These are phyloP conservation scores for Petrophora chlorosata DNA, from an alignment of 2,888 invertebrate species.

Conservation along the genomic window DNA sequence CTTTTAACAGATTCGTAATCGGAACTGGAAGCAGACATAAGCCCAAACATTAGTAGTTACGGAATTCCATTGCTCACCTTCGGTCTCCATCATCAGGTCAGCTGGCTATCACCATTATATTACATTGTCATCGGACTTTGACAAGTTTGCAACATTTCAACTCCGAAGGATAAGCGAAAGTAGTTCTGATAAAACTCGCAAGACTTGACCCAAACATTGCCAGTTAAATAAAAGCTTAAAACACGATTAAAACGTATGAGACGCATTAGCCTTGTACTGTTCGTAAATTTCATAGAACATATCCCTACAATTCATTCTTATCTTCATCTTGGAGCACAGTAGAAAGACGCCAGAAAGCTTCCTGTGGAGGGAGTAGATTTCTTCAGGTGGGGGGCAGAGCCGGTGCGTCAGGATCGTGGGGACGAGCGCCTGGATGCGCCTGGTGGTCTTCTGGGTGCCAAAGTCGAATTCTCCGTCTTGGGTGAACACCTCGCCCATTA, in stretches of 20 bases:
- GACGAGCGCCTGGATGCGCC: constrained; percentile 91
- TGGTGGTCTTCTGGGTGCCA: constrained; percentile 90
- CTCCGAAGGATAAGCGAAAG: too few relatives aligned
- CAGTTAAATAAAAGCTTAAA: too few relatives aligned
- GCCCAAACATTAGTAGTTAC: too few relatives aligned
- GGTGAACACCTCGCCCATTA: constrained; percentile 97
- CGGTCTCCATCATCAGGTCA: too few relatives aligned
- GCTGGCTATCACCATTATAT: too few relatives aligned
- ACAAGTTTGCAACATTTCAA: too few relatives aligned
- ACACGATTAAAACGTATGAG: not conserved
- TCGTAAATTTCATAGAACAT: constrained; percentile 92
- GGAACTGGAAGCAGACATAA: too few relatives aligned
- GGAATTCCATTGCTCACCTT: too few relatives aligned
- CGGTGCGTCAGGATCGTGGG: constrained; percentile 97
- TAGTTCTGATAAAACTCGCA: too few relatives aligned
- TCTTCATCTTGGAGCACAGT: constrained; percentile 93
- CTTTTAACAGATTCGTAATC: too few relatives aligned
- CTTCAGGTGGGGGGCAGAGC: constrained; percentile 98
- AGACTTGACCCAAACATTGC: too few relatives aligned
- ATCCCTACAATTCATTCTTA: constrained; percentile 91
- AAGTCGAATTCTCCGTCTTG: constrained; percentile 93
- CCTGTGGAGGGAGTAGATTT: constrained; percentile 98
- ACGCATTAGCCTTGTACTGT: constrained; percentile 79
- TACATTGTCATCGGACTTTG: too few relatives aligned
- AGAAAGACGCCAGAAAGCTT: constrained; percentile 98